Percentiles rank a stretch among this genome's conserved stretches.
These are phyloP conservation scores for Sesia apiformis DNA, from an alignment of 2,888 invertebrate species.

Conservation along the genomic window DNA sequence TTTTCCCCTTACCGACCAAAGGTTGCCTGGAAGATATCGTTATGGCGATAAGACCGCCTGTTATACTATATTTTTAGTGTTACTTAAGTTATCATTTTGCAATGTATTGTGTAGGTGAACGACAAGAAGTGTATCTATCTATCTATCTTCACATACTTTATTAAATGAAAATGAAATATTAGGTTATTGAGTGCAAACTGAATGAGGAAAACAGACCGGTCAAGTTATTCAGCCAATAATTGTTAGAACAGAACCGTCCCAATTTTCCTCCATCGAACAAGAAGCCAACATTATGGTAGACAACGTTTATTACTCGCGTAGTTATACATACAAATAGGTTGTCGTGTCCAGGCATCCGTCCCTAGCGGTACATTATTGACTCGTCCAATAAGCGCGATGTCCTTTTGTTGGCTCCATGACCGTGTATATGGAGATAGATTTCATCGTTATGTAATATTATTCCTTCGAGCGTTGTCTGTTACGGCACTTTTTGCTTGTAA, in stretches of 20 bases:
- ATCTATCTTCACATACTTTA: too few species aligned
- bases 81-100: too few species aligned
- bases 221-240: neutral
- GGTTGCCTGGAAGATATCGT: too few species aligned
- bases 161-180: too few species aligned
- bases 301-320: constrained; percentile 43
- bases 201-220: neutral
- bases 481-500: too few species aligned
- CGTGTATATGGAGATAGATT: neutral
- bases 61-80: too few species aligned
- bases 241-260: neutral
- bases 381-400: constrained; percentile 67
- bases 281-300: constrained; percentile 58
- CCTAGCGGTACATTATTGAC: constrained; percentile 65
- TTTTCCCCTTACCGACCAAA: too few species aligned
- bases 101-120: too few species aligned
- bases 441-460: neutral
- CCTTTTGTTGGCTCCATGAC: constrained; percentile 41
- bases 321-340: constrained; percentile 41
- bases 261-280: constrained; percentile 4
- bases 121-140: too few species aligned
- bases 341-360: constrained; percentile 35
- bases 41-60: too few species aligned
- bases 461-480: too few species aligned
- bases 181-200: too few species aligned